These are phyloP conservation scores for Pseudomyrmex concolor DNA, from an alignment of 1,140 invertebrate species.

Conservation along the genomic window DNA sequence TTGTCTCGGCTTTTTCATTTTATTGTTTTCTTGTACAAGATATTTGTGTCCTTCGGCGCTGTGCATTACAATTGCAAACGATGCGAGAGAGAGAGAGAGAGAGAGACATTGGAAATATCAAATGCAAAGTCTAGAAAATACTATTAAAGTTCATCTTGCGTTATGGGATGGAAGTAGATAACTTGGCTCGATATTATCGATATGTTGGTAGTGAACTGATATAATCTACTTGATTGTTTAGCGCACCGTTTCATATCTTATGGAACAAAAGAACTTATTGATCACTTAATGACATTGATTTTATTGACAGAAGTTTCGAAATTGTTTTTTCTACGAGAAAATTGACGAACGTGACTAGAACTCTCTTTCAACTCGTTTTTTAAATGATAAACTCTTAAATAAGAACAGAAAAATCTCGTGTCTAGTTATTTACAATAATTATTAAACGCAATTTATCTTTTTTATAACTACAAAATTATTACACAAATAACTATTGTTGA, in stretches of 20 bases:
- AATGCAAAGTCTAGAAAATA: neutral
- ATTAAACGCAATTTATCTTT: too few relatives aligned
- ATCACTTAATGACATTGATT: slow-evolving; percentile 43
- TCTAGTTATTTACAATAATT: neutral
- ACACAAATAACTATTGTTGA: too few relatives aligned
- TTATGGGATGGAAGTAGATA: neutral
- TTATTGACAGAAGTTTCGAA: slow-evolving; percentile 33
- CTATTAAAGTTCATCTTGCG: neutral
- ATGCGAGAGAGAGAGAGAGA: neutral
- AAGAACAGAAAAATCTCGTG: neutral
- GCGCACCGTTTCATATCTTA: neutral
- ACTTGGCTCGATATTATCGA: slow-evolving; percentile 55
- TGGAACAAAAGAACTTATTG: slow-evolving; percentile 7
- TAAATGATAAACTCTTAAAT: slow-evolving; percentile 12
- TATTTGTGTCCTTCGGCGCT: neutral
- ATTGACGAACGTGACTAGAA: neutral
- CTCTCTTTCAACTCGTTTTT: neutral
- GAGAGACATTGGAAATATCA: slow-evolving; percentile 1
- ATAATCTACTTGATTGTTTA: slow-evolving; percentile 16
- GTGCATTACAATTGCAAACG: neutral
- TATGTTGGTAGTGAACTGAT: slow-evolving; percentile 21
- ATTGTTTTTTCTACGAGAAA: neutral
- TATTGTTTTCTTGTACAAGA: neutral
- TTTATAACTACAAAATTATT: too few relatives aligned
- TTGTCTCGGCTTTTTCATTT: neutral